Conservation (phyloP, 2,113 vertebrate species). For the Gymnocephalus cernua region DNA sequence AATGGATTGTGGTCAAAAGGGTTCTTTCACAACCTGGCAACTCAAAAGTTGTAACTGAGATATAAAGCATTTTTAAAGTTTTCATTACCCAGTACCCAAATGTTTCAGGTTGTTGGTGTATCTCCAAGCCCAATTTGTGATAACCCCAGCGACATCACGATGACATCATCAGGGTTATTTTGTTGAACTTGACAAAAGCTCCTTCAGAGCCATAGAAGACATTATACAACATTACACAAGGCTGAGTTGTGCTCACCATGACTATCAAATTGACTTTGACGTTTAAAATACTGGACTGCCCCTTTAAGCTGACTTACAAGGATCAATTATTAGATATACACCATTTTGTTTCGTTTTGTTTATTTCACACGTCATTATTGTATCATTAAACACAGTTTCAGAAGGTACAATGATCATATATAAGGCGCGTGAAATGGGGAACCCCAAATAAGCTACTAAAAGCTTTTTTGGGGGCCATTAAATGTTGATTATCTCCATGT, state of each 20-base stretch:
- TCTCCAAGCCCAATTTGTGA: not conserved
- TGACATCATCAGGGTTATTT: constrained; percentile 12
- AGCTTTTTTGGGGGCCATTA: too few relatives aligned
- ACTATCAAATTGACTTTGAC: constrained; percentile 3
- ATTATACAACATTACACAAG: not conserved
- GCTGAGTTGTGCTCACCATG: too few relatives aligned
- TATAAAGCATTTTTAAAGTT: too few relatives aligned
- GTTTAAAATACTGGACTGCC: not conserved
- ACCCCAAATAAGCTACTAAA: too few relatives aligned
- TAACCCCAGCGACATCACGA: not conserved
- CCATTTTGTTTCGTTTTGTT: too few relatives aligned
- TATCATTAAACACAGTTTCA: too few relatives aligned
- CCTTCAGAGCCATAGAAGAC: not conserved
- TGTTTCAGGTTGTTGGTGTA: not conserved
- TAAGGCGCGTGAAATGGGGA: too few relatives aligned
- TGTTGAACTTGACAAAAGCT: not conserved
- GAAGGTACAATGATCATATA: too few relatives aligned
- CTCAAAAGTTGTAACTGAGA: too few relatives aligned
- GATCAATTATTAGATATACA: constrained; percentile 14
- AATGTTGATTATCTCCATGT: not conserved
- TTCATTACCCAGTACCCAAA: not conserved
- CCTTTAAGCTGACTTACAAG: constrained; percentile 1
- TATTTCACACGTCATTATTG: too few relatives aligned
- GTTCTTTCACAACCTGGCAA: too few relatives aligned
- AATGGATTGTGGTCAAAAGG: too few relatives aligned